phyloP scores from a whole-genome alignment of 2,888 invertebrate genomes.

The Hydrotaea cyrtoneurina region DNA sequence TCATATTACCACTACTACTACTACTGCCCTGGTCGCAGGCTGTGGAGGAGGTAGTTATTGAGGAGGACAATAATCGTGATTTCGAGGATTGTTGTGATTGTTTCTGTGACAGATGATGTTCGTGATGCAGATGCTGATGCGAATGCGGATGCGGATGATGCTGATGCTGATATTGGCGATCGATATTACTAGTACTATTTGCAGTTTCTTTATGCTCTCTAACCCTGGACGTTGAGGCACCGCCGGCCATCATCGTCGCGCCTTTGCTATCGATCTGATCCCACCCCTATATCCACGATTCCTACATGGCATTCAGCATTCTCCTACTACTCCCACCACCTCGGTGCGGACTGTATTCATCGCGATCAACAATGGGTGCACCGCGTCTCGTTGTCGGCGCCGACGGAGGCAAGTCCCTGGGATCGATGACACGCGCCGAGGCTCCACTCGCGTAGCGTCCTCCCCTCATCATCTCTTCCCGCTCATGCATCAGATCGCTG shows the following conservation, averaged over 20 bases:
- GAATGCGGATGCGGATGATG: constrained; percentile 66
- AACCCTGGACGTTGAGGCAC: constrained; percentile 57
- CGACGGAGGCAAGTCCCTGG: constrained; percentile 76
- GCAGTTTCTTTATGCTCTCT: constrained; percentile 67
- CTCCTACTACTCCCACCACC: constrained; percentile 82
- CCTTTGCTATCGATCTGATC: constrained; percentile 79
- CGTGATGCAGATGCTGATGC: constrained; percentile 66
- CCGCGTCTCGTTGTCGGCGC: constrained; percentile 76
- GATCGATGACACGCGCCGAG: constrained; percentile 72
- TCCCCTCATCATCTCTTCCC: constrained; percentile 76
- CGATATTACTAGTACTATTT: constrained; percentile 65
- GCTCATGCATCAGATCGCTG: constrained; percentile 78
- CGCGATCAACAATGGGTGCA: constrained; percentile 79
- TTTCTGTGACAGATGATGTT: constrained; percentile 49
- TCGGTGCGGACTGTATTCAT: constrained; percentile 81
- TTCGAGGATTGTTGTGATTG: constrained; percentile 57
- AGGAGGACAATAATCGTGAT: constrained; percentile 67
- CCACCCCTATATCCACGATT: constrained; percentile 82
- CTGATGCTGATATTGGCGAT: constrained; percentile 68
- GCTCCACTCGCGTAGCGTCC: constrained; percentile 56
- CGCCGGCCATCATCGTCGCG: constrained; percentile 59
- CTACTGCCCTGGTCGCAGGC: constrained; percentile 51
- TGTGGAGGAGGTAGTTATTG: constrained; percentile 64
- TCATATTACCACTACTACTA: constrained; percentile 55
- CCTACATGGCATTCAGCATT: constrained; percentile 82